Base-by-base conservation (phyloP, 2,797 vertebrate species). In the Mormyrops boulengeri region DNA sequence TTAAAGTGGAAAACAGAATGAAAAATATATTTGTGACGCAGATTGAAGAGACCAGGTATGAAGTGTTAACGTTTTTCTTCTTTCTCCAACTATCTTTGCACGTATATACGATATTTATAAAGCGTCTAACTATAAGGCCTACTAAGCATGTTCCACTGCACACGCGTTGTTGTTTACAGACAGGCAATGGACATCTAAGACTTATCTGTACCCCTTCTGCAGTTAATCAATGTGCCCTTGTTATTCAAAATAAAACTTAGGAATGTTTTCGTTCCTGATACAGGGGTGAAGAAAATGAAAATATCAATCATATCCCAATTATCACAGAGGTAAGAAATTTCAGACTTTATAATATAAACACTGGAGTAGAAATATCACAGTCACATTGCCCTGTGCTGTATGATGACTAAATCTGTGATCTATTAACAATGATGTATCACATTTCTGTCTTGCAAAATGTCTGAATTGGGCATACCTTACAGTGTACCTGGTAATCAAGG, bases 21-120 rank as follows among this genome's bases (percentile, higher is more conserved):
- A 95, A 85, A 90, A 96, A 95, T 77, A 86, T 96, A 87, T 97
- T 97, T 92, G 95, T 97, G 19, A 97, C 95, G 49, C 96, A 97
- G 88, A 6, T 94, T 49, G 94, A 93, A 52, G 94, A 96, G 50
- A 88, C 85, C 91, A 96, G 95, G 95, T 96, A 94, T 62, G 60
- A 87, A 91, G 1, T n/a, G 17, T 47, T 44, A 44, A 82, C 19
- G 7, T n/a, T 82, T 47, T 82, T 17, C 14, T 86, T 38, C 50
- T 86, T 14, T 30, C 49, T 55, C 4, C 50, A 12, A 8, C 14
- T 34, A 55, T 30, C 26, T 52, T 55, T 52, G 11, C 22, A 14
- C 4, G 26, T 34, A 52, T 52, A 55, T 30, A 34, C 50, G 22
- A 4, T 17, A 55, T 53, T 26, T 30, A 53, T 53, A 86, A 86